A percentile compares a stretch with the other conserved stretches of the same genome.
Evolutionary conservation across 1,140 invertebrate species (phyloP).

Genomic region (Palaemon carinicauda): DNA sequence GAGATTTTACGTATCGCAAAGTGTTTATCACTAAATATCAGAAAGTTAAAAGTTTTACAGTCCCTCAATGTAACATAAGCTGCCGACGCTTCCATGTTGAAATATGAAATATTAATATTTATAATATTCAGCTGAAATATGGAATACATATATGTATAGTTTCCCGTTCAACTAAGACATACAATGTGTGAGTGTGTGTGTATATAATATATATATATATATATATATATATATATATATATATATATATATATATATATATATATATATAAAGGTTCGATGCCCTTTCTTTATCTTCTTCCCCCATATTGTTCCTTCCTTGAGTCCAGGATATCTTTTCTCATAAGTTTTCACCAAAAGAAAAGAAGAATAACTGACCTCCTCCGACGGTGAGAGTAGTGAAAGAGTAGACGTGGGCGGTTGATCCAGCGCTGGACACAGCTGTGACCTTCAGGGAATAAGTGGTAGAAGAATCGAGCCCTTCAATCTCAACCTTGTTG

Average conservation of each 20-base stretch:
- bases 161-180: neutral
- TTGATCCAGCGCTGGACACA: slow-evolving; percentile 56
- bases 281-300: too few species aligned
- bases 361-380: slow-evolving; percentile 22
- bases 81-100: too few species aligned
- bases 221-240: slow-evolving; percentile 13
- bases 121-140: too few species aligned
- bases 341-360: too few species aligned
- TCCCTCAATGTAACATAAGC: too few species aligned
- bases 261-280: neutral
- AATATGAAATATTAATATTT: too few species aligned
- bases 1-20: neutral
- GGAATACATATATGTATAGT: neutral
- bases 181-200: neutral
- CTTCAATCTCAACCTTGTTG: slow-evolving; percentile 45
- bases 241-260: neutral
- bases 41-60: too few species aligned
- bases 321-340: too few species aligned
- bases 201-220: neutral
- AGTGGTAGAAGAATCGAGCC: slow-evolving; percentile 38
- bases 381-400: slow-evolving; percentile 45
- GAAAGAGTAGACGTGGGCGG: slow-evolving; percentile 54
- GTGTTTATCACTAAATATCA: too few species aligned
- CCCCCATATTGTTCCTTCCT: neutral
- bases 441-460: slow-evolving; percentile 58